Evolutionary conservation across 2,888 invertebrate species (phyloP), one percentile per base, ranked within the genome.

Genomic region (Candidula unifasciata): DNA sequence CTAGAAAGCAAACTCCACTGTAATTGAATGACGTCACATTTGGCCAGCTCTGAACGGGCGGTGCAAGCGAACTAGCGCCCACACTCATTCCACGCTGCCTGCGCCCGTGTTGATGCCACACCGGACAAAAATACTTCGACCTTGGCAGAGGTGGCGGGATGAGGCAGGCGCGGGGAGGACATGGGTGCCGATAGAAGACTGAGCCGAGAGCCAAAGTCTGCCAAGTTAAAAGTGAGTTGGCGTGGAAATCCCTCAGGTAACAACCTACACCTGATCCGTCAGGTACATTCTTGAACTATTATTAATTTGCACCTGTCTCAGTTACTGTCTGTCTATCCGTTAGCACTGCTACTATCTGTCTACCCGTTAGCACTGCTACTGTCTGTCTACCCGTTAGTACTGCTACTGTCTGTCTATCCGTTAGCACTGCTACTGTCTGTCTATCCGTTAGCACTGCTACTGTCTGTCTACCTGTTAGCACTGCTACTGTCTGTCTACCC

Each of bases 101-200:
- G 6, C 74, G 74, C 54, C 54, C 54, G 27, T 57, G 74, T 33
- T 57, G 18, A 54, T 30, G 54, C 24, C 37, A 60, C 18, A 78
- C 78, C 21, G 2, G 60, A 27, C 27, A 79, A 44, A 79, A 68
- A 68, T 68, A 79, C 3, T 27, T 68, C 66, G 79, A 79, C 79
- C 79, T 79, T 79, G 79, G 37, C 79, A 79, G 24, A 37, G 71
- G 35, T 64, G 64, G 74, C 73, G 37, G 74, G 60, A 82, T 74
- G 64, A 74, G 37, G 52, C 18, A n/a, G n/a, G n/a, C n/a, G n/a
- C n/a, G 6, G 74, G n/a, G 33, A 81, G 73, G 57, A 1, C 8
- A 44, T 6, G 27, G n/a, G n/a, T 30, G 33, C 27, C 16, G 80
- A 80, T 24, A 33, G 64, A 35, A 66, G 6, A 1, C 2, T 1